phyloP scores from a whole-genome alignment of 2,113 vertebrate genomes.

The Aptenodytes forsteri region DNA sequence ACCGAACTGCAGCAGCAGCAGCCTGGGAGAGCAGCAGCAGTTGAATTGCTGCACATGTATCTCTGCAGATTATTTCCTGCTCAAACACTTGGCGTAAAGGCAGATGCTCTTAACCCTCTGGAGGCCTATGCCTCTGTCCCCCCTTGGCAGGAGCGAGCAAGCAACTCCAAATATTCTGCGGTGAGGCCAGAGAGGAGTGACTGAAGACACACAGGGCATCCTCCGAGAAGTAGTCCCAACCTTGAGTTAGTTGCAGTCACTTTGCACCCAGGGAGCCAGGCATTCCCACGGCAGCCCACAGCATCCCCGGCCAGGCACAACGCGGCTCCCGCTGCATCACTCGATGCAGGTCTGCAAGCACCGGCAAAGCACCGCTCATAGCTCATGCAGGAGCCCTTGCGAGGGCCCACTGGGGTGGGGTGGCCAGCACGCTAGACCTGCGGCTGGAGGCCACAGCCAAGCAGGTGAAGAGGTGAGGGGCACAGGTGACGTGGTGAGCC shows the following conservation, averaged over 20 bases:
- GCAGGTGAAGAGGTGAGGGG: neutral
- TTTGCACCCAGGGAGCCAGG: neutral
- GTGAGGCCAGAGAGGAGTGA: neutral
- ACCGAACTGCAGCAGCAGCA: constrained; percentile 20
- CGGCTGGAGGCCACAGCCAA: neutral
- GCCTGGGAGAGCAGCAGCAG: constrained; percentile 33
- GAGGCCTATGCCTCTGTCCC: constrained; percentile 4
- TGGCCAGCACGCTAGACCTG: neutral
- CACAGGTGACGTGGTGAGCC: neutral
- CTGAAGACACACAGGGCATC: constrained; percentile 1
- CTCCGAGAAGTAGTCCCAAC: neutral
- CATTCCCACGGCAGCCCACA: neutral
- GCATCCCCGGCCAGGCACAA: neutral
- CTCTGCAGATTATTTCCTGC: constrained; percentile 64
- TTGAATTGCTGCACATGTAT: constrained; percentile 60
- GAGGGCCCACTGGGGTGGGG: neutral
- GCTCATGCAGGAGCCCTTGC: neutral
- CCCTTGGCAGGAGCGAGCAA: neutral
- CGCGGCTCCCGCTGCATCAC: neutral
- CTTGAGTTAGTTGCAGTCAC: constrained; percentile 42
- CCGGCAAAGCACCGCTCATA: rapidly evolving
- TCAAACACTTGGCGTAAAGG: constrained; percentile 1
- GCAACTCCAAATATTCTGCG: neutral
- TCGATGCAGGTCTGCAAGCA: neutral
- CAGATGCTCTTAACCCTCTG: constrained; percentile 59